Base-by-base conservation (phyloP, 2,888 invertebrate genomes). In the Phyto melanocephala region DNA sequence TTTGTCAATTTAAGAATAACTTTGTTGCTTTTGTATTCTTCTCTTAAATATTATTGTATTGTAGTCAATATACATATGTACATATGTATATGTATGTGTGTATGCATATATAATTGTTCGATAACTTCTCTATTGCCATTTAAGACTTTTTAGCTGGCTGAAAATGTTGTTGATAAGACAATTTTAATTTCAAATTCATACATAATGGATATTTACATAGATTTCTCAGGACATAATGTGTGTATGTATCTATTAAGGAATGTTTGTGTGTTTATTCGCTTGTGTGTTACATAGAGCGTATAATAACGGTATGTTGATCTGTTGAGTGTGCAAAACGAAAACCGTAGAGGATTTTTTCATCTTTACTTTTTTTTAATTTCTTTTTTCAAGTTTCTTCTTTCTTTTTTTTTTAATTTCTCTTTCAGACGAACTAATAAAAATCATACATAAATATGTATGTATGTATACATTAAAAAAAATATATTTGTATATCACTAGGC, bases 251-350 rank as follows among this genome's bases (percentile, higher is more conserved):
- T 22, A 2, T 58, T n/a, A n/a, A n/a, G n/a, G n/a, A n/a, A 1
- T n/a, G 4, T 52, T 5, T 22, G 33, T 10, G 17, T 17, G 10
- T 47, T n/a, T 50, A 3, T 50, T 15, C 58, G 24, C 8, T 5
- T 54, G 33, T 63, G 20, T 62, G 17, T 67, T 56, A n/a, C n/a
- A n/a, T n/a, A n/a, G n/a, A n/a, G n/a, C n/a, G n/a, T n/a, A n/a
- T n/a, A 58, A 67, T 67, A 37, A 28, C 35, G 28, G 28, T 28
- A 37, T 35, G 35, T 24, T 42, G 47, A 13, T 56, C 37, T 54
- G 56, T 54, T 56, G 28, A 28, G 60, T 72, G 24, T 37, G 47
- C 24, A 62, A 56, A 37, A 56, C 40, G 52, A 54, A 54, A 45
- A 35, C n/a, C 37, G 40, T 37, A 47, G 28, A 63, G 4, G 20